These are phyloP conservation scores for Papilio elwesi DNA, from an alignment of 2,888 invertebrate species.

Conservation along the genomic window DNA sequence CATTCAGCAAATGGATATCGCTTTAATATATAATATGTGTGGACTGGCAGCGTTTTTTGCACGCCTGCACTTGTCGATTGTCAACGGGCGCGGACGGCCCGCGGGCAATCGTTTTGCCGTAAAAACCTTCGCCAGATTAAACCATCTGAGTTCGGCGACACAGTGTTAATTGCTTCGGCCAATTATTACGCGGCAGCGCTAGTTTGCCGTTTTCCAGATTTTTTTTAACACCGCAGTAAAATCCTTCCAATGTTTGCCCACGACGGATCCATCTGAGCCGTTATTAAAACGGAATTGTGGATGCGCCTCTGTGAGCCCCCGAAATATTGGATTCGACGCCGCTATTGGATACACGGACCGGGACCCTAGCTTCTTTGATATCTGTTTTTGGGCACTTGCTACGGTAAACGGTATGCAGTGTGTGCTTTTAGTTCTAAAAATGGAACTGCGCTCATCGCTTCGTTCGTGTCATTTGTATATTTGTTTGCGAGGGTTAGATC, in stretches of 20 bases:
- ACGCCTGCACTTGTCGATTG: slow-evolving; percentile 1
- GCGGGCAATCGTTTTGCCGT: slow-evolving; percentile 43
- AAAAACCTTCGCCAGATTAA: slow-evolving; percentile 50
- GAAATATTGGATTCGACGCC: slow-evolving; percentile 55
- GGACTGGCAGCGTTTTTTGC: background rate
- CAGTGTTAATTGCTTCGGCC: slow-evolving; percentile 53
- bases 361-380: slow-evolving; percentile 20
- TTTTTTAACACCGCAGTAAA: slow-evolving; percentile 50
- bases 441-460: background rate
- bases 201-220: slow-evolving; percentile 47
- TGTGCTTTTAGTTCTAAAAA: slow-evolving; percentile 14
- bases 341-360: slow-evolving; percentile 31
- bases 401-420: slow-evolving; percentile 15
- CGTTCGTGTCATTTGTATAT: background rate
- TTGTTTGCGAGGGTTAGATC: background rate
- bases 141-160: slow-evolving; percentile 46
- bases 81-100: slow-evolving; percentile 14
- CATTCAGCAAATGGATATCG: background rate
- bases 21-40: slow-evolving; percentile 15
- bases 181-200: slow-evolving; percentile 51
- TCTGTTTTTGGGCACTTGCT: slow-evolving; percentile 18
- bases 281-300: slow-evolving; percentile 58
- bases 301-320: slow-evolving; percentile 45
- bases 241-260: slow-evolving; percentile 53
- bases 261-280: slow-evolving; percentile 51